These are phyloP conservation scores for Psilopsiagon aymara DNA, from an alignment of 2,113 vertebrate genomes.

Conservation along the genomic window DNA sequence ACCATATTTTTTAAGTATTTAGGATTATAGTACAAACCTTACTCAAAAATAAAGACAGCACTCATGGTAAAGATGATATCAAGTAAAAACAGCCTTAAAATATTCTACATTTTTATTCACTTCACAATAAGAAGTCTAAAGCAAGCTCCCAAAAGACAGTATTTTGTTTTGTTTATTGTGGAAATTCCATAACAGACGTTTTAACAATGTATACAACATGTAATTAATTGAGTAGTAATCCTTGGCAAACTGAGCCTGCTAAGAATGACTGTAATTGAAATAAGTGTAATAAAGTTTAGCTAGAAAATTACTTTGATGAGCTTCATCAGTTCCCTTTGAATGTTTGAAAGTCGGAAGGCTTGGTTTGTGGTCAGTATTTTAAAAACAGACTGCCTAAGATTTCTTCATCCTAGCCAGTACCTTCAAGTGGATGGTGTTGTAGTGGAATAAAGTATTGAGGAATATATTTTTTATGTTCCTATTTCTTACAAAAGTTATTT, in stretches of 20 bases:
- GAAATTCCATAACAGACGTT: not conserved
- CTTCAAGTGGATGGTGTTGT: not conserved
- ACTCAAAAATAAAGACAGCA: not conserved
- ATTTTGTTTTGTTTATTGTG: slow-evolving; percentile 6
- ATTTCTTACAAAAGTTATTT: not conserved
- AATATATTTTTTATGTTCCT: not conserved
- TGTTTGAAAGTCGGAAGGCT: not conserved
- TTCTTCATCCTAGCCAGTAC: not conserved
- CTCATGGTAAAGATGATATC: not conserved
- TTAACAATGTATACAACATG: not conserved
- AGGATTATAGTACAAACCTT: not conserved
- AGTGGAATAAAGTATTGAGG: not conserved
- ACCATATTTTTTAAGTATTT: not conserved
- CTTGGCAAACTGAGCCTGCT: not conserved
- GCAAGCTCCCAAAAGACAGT: not conserved
- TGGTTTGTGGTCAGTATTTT: not conserved
- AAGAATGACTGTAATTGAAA: not conserved
- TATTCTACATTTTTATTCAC: not conserved
- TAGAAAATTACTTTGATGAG: not conserved
- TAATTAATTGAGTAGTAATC: not conserved
- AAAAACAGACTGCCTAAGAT: not conserved
- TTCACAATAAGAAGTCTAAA: not conserved
- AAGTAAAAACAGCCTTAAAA: slow-evolving; percentile 13
- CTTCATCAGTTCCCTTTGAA: not conserved
- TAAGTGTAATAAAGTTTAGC: not conserved